These are phyloP conservation scores for Biston betularia DNA, from an alignment of 2,888 invertebrate species.

Conservation along the genomic window DNA sequence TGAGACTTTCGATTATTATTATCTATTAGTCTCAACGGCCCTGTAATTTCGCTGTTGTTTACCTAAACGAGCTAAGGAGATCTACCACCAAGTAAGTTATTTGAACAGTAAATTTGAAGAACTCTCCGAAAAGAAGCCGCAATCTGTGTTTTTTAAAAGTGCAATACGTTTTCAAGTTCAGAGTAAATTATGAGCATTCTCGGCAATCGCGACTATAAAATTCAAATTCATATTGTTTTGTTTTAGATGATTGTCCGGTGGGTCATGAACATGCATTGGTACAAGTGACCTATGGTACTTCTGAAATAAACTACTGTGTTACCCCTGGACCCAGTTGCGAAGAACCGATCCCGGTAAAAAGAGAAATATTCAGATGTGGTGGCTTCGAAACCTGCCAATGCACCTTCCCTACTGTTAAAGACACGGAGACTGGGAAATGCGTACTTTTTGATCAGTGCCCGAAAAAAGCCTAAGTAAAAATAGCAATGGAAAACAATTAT, in stretches of 20 bases:
- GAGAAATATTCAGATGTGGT: conserved; percentile 25
- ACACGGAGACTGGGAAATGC: not conserved
- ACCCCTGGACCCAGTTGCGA: conserved; percentile 1
- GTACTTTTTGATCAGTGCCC: not conserved
- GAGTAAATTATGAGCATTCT: not conserved
- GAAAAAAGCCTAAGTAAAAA: not conserved
- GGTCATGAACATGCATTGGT: not conserved
- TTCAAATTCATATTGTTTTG: not conserved
- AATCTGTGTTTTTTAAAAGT: not conserved
- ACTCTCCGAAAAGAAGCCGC: not conserved
- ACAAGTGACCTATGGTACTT: not conserved
- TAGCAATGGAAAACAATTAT: not conserved
- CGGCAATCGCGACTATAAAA: too few relatives aligned
- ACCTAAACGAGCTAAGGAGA: too few relatives aligned
- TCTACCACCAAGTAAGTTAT: too few relatives aligned
- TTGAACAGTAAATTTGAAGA: not conserved
- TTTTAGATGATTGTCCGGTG: not conserved
- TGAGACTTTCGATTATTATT: too few relatives aligned
- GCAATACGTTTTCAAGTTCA: too few relatives aligned
- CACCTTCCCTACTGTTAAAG: not conserved
- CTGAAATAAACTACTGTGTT: not conserved
- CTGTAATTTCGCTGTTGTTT: too few relatives aligned
- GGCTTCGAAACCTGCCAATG: conserved; percentile 8
- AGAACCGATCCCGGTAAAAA: conserved; percentile 33
- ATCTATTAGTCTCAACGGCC: too few relatives aligned